These are phyloP conservation scores for Cryptoblepharus egeriae DNA, from an alignment of 2,797 vertebrate species.

Conservation along the genomic window DNA sequence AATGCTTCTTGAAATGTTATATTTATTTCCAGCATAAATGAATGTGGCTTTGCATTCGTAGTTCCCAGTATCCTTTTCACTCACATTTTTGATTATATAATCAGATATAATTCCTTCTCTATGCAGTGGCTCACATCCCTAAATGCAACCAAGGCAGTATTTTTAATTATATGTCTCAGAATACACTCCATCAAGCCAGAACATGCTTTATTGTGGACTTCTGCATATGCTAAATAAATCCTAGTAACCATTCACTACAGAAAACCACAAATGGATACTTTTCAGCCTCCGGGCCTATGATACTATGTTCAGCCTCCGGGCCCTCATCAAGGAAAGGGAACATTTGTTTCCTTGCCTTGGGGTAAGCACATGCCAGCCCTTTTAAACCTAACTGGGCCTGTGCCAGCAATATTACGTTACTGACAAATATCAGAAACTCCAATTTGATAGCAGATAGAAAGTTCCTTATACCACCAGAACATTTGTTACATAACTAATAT, in stretches of 20 bases:
- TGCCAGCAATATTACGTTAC: too few relatives aligned
- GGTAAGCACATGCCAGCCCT: too few relatives aligned
- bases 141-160: conserved; percentile 18
- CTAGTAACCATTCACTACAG: neutral
- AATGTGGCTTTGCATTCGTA: conserved; percentile 71
- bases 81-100: conserved; percentile 56
- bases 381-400: too few relatives aligned
- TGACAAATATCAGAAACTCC: too few relatives aligned
- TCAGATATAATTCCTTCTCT: conserved; percentile 34
- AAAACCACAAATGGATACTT: neutral
- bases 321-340: too few relatives aligned
- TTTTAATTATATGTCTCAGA: conserved; percentile 7
- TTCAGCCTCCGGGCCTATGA: too few relatives aligned
- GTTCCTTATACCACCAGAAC: too few relatives aligned
- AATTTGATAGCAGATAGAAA: too few relatives aligned
- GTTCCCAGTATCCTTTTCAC: conserved; percentile 58
- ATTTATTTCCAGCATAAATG: conserved; percentile 44
- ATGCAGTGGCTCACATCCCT: conserved; percentile 69
- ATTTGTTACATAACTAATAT: neutral
- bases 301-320: too few relatives aligned
- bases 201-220: neutral
- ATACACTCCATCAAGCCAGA: neutral
- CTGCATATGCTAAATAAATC: neutral
- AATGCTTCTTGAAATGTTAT: conserved; percentile 61
- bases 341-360: too few relatives aligned